A percentile compares a stretch with the other conserved stretches of the same genome.
Conservation (phyloP, 2,797 vertebrate species). For the Gambusia yucatana region DNA sequence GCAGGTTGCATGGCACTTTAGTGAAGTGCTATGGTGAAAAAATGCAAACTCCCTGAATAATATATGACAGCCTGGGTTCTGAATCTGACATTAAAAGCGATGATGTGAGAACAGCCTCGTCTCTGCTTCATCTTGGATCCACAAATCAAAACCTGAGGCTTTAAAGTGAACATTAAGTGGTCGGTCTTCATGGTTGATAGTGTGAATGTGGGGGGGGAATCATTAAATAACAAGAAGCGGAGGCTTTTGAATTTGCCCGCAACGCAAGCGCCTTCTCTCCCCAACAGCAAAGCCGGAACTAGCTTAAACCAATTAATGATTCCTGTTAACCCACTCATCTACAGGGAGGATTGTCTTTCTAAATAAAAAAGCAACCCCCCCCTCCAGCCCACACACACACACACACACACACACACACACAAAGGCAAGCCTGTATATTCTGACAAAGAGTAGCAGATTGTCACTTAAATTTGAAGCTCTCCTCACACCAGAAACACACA, state of each 20-base stretch:
- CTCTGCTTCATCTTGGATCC: slow-evolving; percentile 74
- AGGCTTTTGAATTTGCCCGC: slow-evolving; percentile 63
- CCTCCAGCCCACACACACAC: slow-evolving; percentile 69
- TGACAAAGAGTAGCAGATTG: slow-evolving; percentile 72
- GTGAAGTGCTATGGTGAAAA: slow-evolving; percentile 70
- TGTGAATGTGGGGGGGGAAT: slow-evolving; percentile 1
- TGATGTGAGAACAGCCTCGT: slow-evolving; percentile 79
- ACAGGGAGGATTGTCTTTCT: slow-evolving; percentile 76
- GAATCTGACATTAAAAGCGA: slow-evolving; percentile 83
- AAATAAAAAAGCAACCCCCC: slow-evolving; percentile 78
- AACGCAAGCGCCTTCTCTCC: slow-evolving; percentile 61
- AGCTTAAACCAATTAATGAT: slow-evolving; percentile 83
- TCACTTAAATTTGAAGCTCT: slow-evolving; percentile 68
- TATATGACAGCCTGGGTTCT: slow-evolving; percentile 81
- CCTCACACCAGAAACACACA: slow-evolving; percentile 65
- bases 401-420: slow-evolving; percentile 46
- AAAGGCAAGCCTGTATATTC: slow-evolving; percentile 42
- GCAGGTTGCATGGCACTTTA: slow-evolving; percentile 60
- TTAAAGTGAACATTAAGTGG: slow-evolving; percentile 75
- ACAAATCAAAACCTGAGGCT: slow-evolving; percentile 78
- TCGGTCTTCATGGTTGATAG: slow-evolving; percentile 66
- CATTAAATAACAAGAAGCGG: slow-evolving; percentile 50
- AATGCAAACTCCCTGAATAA: slow-evolving; percentile 81
- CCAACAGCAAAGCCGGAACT: slow-evolving; percentile 73
- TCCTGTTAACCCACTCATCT: slow-evolving; percentile 82